A percentile compares a stretch with the other conserved stretches of the same genome.
Conservation (phyloP, 2,113 vertebrate genomes). For the Seriola dumerili region DNA sequence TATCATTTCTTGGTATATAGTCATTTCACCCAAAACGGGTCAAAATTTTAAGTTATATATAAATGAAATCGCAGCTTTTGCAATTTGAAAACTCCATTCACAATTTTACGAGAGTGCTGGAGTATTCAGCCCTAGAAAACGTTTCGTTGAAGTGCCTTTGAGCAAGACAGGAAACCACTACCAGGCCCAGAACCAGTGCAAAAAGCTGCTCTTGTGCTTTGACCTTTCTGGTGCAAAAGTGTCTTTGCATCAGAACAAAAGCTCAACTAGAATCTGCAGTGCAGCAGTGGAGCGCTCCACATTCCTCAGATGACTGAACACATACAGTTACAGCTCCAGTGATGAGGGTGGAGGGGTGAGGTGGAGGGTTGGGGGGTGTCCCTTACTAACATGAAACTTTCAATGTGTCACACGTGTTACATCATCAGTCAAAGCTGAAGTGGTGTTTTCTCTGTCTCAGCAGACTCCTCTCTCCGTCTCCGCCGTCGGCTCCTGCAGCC, state of each 20-base stretch:
- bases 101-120: not conserved
- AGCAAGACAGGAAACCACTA: not conserved
- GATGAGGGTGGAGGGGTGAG: too few species aligned
- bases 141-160: not conserved
- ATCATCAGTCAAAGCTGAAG: not conserved
- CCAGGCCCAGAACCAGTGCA: not conserved
- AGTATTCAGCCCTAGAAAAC: too few species aligned
- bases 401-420: not conserved
- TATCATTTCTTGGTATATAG: not conserved
- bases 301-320: conserved; percentile 36
- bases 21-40: too few species aligned
- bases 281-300: not conserved
- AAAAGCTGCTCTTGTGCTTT: conserved; percentile 2
- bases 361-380: not conserved
- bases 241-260: conserved; percentile 32
- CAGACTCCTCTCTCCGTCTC: conserved; percentile 9
- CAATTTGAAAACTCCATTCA: not conserved
- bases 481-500: conserved; percentile 28
- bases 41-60: too few species aligned
- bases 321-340: not conserved
- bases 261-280: not conserved
- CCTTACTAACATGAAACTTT: not conserved
- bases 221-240: conserved; percentile 32
- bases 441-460: not conserved
- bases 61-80: too few species aligned